These are phyloP conservation scores for Rotaria socialis DNA, from an alignment of 2,888 invertebrate genomes.

Conservation along the genomic window DNA sequence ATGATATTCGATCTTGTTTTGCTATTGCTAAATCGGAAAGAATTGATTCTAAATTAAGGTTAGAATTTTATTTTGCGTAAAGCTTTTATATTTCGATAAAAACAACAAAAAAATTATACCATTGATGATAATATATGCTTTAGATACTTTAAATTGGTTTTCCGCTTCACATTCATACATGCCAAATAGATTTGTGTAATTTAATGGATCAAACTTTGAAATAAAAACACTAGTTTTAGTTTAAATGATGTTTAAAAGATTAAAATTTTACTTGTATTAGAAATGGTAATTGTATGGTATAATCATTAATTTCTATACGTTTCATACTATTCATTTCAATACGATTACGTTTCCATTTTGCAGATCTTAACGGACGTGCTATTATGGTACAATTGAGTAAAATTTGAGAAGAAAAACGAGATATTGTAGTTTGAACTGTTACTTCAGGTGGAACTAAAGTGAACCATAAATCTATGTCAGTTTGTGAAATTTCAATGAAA, in stretches of 20 bases:
- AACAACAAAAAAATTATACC: not conserved
- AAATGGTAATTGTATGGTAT: not conserved
- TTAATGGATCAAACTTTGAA: not conserved
- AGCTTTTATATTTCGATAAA: not conserved
- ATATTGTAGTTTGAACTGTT: not conserved
- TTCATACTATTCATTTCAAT: not conserved
- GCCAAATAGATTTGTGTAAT: not conserved
- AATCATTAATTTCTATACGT: conserved; percentile 2
- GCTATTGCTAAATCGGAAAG: not conserved
- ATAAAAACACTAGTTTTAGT: not conserved
- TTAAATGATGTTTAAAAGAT: not conserved
- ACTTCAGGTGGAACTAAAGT: conserved; percentile 23
- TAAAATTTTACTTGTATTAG: not conserved
- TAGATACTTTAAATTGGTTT: conserved; percentile 1
- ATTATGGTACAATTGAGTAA: conserved; percentile 19
- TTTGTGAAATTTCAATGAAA: no score
- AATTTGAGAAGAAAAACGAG: not conserved
- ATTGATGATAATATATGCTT: not conserved
- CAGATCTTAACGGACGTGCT: not conserved
- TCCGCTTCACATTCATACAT: conserved; percentile 35
- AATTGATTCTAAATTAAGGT: not conserved
- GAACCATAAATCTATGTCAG: no score
- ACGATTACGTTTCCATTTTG: conserved; percentile 32
- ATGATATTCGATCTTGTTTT: not conserved
- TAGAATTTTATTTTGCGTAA: not conserved